Percentiles rank a stretch among this genome's conserved stretches.
phyloP scores from a whole-genome alignment of 2,113 vertebrate genomes.

The Mystacornis crossleyi region DNA sequence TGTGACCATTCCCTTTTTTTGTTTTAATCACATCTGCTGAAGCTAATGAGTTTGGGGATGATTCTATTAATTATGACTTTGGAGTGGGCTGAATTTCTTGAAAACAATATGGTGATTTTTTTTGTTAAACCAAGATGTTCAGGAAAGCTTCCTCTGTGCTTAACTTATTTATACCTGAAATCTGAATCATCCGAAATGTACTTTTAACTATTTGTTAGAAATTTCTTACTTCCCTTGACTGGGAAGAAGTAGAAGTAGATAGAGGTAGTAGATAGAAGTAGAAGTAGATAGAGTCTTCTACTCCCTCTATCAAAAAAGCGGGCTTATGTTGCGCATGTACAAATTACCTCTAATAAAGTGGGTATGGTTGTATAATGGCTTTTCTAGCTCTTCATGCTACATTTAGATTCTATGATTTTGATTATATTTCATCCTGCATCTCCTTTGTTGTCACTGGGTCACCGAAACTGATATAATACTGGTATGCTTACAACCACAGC shows the following conservation, averaged over 20 bases:
- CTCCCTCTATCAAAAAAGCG: background rate
- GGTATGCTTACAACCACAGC: background rate
- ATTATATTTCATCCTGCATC: background rate
- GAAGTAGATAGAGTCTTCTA: too few species aligned
- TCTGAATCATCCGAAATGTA: background rate
- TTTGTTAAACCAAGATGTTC: background rate
- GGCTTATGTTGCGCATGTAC: background rate
- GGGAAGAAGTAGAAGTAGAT: too few species aligned
- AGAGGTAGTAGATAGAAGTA: too few species aligned
- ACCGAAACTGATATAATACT: conserved; percentile 3
- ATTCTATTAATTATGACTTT: background rate
- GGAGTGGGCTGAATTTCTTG: background rate
- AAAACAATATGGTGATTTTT: background rate
- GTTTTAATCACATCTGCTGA: background rate
- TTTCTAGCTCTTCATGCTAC: background rate
- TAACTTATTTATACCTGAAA: background rate
- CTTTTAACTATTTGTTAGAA: background rate
- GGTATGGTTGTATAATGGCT: background rate
- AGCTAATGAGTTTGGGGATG: background rate
- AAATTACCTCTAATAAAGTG: background rate
- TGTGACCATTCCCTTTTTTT: background rate
- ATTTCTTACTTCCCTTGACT: too few species aligned
- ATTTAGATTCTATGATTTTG: background rate
- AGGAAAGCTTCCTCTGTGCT: background rate
- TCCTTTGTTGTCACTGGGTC: background rate